Evolutionary conservation across 2,797 vertebrate species (phyloP).

Genomic region (Alauda arvensis): DNA sequence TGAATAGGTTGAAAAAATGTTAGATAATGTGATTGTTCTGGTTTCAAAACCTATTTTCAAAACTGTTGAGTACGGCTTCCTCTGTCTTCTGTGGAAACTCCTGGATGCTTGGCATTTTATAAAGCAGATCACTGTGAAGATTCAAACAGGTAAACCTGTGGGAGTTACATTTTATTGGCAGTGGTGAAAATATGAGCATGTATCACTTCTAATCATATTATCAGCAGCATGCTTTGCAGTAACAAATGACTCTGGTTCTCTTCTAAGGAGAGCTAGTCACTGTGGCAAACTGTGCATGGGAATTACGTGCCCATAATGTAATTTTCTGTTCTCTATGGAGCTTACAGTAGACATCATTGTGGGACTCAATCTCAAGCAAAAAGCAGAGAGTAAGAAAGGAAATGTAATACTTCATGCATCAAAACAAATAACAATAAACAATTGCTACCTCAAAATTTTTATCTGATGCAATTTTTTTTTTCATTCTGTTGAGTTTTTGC

Average conservation of each 20-base stretch:
- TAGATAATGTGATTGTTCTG: not conserved
- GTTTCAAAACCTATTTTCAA: not conserved
- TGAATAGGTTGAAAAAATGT: not conserved
- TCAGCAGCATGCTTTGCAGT: not conserved
- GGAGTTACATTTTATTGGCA: not conserved
- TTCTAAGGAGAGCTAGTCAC: not conserved
- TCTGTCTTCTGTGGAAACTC: not conserved
- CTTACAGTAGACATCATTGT: not conserved
- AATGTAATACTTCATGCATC: not conserved
- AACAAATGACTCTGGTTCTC: not conserved
- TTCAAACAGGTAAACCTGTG: not conserved
- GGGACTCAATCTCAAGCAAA: not conserved
- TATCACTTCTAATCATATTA: conserved; percentile 11
- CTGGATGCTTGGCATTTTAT: not conserved
- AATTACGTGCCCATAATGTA: not conserved
- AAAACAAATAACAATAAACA: not conserved
- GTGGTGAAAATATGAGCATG: not conserved
- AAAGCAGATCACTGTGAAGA: not conserved
- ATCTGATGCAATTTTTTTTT: not conserved
- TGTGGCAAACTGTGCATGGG: not conserved
- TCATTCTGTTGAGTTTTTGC: not conserved
- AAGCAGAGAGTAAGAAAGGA: not conserved
- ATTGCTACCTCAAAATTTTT: not conserved
- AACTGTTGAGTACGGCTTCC: not conserved
- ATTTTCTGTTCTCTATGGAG: conserved; percentile 15